A percentile compares a stretch with the other conserved stretches of the same genome.
Conservation (phyloP, 1,140 invertebrate species). For the Tribolium madens region DNA sequence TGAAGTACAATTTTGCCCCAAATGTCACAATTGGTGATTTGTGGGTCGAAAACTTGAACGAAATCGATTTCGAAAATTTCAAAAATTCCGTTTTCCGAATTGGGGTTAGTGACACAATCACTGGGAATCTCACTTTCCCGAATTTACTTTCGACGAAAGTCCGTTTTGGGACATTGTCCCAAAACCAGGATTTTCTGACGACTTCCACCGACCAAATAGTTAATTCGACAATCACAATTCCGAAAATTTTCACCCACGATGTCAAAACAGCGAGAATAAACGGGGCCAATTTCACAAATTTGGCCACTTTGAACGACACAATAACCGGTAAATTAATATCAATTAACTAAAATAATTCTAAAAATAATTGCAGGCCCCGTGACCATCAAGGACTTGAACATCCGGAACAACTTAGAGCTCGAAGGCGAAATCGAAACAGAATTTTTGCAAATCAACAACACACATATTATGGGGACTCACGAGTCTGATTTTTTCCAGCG, state of each 20-base stretch:
- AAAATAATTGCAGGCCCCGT: constrained; percentile 54
- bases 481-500: constrained; percentile 58
- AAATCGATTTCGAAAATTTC: constrained; percentile 57
- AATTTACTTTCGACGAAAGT: constrained; percentile 41
- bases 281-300: constrained; percentile 49
- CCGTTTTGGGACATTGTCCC: constrained; percentile 42
- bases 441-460: constrained; percentile 44
- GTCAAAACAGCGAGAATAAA: constrained; percentile 52
- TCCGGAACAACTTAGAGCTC: constrained; percentile 52
- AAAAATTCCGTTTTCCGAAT: constrained; percentile 55
- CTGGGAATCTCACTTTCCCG: constrained; percentile 33
- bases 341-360: not conserved
- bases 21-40: constrained; percentile 55
- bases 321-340: constrained; percentile 35
- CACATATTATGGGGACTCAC: constrained; percentile 52
- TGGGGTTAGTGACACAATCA: constrained; percentile 51
- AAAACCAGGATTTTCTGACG: constrained; percentile 54
- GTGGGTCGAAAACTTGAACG: constrained; percentile 56
- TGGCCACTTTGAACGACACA: constrained; percentile 42
- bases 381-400: constrained; percentile 49
- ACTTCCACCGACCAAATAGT: constrained; percentile 57
- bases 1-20: constrained; percentile 41
- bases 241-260: constrained; percentile 48
- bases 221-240: constrained; percentile 52
- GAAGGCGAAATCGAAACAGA: constrained; percentile 46